These are phyloP conservation scores for Hybognathus amarus DNA, from an alignment of 2,797 vertebrate species.

Conservation along the genomic window DNA sequence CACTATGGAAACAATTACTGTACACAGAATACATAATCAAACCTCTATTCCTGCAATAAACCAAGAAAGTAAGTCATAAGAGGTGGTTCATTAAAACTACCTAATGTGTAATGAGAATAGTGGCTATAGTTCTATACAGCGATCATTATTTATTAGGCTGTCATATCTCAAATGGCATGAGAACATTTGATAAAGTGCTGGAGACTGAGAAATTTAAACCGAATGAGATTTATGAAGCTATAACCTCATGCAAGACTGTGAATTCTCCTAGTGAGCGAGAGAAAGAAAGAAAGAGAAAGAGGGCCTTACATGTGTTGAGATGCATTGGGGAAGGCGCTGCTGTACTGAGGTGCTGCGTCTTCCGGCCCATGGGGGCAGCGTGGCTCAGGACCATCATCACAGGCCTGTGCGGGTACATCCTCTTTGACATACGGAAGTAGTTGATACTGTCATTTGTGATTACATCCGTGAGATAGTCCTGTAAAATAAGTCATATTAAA, in stretches of 20 bases:
- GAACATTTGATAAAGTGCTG: conserved; percentile 11
- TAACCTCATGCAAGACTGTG: background rate
- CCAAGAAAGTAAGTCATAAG: conserved; percentile 20
- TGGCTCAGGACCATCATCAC: conserved; percentile 97
- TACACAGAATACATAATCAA: conserved; percentile 23
- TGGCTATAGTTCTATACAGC: background rate
- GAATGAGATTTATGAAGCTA: conserved; percentile 17
- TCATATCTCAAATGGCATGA: background rate
- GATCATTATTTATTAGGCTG: conserved; percentile 12
- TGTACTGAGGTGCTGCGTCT: conserved; percentile 95
- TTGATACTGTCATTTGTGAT: conserved; percentile 96
- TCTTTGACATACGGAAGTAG: conserved; percentile 95
- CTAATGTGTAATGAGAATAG: background rate
- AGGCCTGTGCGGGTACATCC: conserved; percentile 92
- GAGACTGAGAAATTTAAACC: background rate
- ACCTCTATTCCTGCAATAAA: conserved; percentile 21
- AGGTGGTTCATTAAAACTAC: conserved; percentile 22
- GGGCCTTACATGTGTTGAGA: conserved; percentile 95
- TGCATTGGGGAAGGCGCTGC: conserved; percentile 89
- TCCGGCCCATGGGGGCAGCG: conserved; percentile 93
- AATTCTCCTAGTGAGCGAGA: background rate
- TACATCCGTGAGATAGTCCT: conserved; percentile 98
- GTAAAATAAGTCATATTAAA: conserved; percentile 43
- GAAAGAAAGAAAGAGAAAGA: background rate
- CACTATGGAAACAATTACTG: conserved; percentile 24